Base-by-base conservation (phyloP, 2,888 invertebrate genomes). In the Euplagia quadripunctaria region DNA sequence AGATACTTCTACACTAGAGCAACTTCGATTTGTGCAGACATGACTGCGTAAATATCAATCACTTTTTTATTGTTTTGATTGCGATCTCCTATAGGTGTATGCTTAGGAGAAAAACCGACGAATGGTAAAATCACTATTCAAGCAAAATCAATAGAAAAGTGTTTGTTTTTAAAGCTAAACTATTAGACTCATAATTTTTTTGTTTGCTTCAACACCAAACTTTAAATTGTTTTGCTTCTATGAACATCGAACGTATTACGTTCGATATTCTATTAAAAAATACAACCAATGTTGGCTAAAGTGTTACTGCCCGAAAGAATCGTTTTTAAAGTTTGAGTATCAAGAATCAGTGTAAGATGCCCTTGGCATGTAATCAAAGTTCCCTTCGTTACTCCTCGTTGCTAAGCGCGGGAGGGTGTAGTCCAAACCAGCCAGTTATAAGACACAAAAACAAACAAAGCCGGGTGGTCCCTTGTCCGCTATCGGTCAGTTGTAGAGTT, bases 391-490 rank as follows among this genome's bases (percentile, higher is more conserved):
- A 79, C 77, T 72, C 77, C 69, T 69, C 61, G 72, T 61, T 49
- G 66, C 70, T 65, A 67, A 51, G 76, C 77, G 72, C 31, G 72
- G 87, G 83, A 77, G 81, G 83, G 79, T 75, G 78, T 55, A 76
- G 83, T 52, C 72, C 72, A 82, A 82, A 71, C 78, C 77, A 81
- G 81, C 84, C 82, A 84, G 88, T 87, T 86, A 85, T 81, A 83
- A 78, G 79, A 82, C 84, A 88, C 86, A 89, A 90, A 90, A 91
- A 90, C 91, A 91, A 91, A 91, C 88, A 90, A 84, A 87, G 77
- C 88, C 81, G 91, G 92, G 91, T 91, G 92, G 93, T 90, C 92
- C 83, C 74, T 79, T 77, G 77, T 76, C 80, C 82, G 79, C 83
- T 80, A 86, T 80, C 83, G 85, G 73, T 73, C 79, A 79, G 78